Evolutionary conservation across 53 echinoderm and acorn worm genomes (phyloP).

Genomic region (Holothuria leucospilota): DNA sequence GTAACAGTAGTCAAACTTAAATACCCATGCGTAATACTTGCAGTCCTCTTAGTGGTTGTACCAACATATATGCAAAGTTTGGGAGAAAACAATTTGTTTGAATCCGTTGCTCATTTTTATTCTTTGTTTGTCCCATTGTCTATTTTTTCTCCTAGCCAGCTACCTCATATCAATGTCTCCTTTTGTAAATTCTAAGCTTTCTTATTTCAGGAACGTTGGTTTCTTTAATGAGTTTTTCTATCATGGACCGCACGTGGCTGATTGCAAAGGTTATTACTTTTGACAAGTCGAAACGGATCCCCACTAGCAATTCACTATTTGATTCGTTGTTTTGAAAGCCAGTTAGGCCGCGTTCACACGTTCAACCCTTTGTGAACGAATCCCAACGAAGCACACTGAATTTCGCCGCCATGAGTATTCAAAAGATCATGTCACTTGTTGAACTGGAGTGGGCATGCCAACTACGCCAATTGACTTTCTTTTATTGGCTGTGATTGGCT

Average conservation of each 20-base stretch:
- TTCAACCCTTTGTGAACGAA: too few species aligned
- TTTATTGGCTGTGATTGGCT: slow-evolving; percentile 60
- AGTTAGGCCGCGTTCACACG: slow-evolving; percentile 10
- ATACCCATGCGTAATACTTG: too few species aligned
- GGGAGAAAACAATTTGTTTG: too few species aligned
- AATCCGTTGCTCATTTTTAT: too few species aligned
- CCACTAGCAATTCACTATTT: slow-evolving; percentile 21
- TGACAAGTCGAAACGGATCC: slow-evolving; percentile 44
- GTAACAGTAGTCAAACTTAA: too few species aligned
- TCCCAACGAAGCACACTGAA: too few species aligned
- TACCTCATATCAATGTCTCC: too few species aligned
- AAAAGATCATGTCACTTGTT: slow-evolving; percentile 44
- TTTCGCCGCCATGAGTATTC: slow-evolving; percentile 7
- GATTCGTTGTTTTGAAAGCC: slow-evolving; percentile 21
- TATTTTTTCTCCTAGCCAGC: too few species aligned
- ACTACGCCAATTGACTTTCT: slow-evolving; percentile 44
- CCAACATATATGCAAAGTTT: too few species aligned
- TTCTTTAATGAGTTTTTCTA: slow-evolving; percentile 38
- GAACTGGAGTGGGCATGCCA: slow-evolving; percentile 25
- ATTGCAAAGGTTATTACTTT: slow-evolving; percentile 28
- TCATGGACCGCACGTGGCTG: slow-evolving; percentile 44
- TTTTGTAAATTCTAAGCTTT: too few species aligned
- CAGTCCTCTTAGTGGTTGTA: too few species aligned
- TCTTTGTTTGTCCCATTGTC: too few species aligned
- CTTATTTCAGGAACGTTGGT: slow-evolving; percentile 12